Percentiles rank a stretch among this genome's conserved stretches.
Conservation (phyloP, 1,140 invertebrate genomes). For the Ylistrum balloti region DNA sequence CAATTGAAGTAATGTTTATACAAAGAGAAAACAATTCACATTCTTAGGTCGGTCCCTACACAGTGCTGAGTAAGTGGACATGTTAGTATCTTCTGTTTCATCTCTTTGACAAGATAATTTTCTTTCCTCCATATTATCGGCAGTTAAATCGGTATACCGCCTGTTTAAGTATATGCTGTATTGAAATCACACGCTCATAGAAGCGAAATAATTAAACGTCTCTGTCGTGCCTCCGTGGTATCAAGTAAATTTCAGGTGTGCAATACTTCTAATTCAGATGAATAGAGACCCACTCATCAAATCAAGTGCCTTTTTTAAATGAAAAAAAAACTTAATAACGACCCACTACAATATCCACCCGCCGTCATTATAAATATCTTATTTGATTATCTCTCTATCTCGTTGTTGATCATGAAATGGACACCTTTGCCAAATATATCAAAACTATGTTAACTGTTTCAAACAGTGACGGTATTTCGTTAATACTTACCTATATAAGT, state of each 20-base stretch:
- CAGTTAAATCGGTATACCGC: background rate
- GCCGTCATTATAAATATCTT: background rate
- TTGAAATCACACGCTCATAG: background rate
- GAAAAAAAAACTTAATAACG: background rate
- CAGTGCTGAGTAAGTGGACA: too few relatives aligned
- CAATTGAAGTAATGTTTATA: too few relatives aligned
- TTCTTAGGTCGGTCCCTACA: too few relatives aligned
- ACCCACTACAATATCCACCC: background rate
- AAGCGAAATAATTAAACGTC: background rate
- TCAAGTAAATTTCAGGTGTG: too few relatives aligned
- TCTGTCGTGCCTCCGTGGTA: background rate
- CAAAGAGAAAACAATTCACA: too few relatives aligned
- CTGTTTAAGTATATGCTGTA: background rate
- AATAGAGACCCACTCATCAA: background rate
- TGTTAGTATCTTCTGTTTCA: background rate
- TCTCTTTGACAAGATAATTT: background rate
- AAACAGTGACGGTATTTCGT: background rate
- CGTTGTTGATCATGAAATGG: background rate
- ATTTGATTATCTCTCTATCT: conserved; percentile 8
- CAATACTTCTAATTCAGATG: background rate
- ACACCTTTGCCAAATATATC: conserved; percentile 14
- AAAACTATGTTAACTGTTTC: background rate
- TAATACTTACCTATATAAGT: background rate
- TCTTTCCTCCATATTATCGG: background rate
- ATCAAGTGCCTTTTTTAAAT: background rate